Base-by-base conservation (phyloP, 2,113 vertebrate genomes). In the Hyperopisus bebe region DNA sequence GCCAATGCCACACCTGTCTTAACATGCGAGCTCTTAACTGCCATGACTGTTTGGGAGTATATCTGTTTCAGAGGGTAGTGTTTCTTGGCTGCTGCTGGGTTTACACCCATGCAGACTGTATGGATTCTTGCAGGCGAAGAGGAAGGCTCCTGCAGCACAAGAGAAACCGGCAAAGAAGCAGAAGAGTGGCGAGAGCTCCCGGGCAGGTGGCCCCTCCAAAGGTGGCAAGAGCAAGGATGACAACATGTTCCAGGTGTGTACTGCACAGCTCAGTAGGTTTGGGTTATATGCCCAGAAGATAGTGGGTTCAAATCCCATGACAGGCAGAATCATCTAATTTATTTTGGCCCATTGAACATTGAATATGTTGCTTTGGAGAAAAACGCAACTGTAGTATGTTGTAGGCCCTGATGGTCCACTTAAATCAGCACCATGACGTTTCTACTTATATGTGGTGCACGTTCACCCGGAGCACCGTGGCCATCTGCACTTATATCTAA, bases 161-260 rank as follows among this genome's bases (percentile, higher is more conserved):
- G 98, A 98, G 92, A 99, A 98, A 89, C 95, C 97, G 35, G 93
- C 96, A 46, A 99, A 99, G 95, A 99, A 98, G 89, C 96, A 96
- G 89, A 99, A 99, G 92, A 96, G 97, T 0, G 98, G 98, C 1
- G 98, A 99, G 94, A 97, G 96, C 88, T 99, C 97, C 5, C 97
- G 77, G 94, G 97, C 97, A 0, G 92, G 97, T 11, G 96, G 97
- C 13, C 97, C 98, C 2, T 96, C 98, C 82, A 98, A 96, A 92
- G 97, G 96, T 62, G 94, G 95, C 48, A 94, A 53, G 35, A 92
- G 94, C 92, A 95, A 94, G 92, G 97, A 97, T 0, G 97, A 98
- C 91, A 98, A 98, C 94, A 98, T 99, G 97, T 99, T 99, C 92
- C 98, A 99, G 98, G 98, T 99, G 92, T 39, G 92, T 2, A 70